A percentile compares a stretch with the other conserved stretches of the same genome.
phyloP scores from a whole-genome alignment of 35 echinoderm and acorn worm genomes.

The Ptychodera flava region DNA sequence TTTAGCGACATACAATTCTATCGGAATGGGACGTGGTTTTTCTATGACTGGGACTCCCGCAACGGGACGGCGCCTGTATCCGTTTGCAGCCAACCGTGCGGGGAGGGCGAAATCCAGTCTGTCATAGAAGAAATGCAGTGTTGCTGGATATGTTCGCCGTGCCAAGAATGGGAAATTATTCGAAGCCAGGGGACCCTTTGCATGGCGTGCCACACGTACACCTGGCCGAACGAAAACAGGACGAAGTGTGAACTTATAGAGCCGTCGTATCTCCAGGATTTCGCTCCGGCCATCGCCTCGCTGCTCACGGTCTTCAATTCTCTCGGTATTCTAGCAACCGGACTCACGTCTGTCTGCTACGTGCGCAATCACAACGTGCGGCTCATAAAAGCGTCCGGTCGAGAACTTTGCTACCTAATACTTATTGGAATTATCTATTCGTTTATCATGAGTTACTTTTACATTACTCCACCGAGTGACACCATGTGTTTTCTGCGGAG shows the following conservation, averaged over 20 bases:
- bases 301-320: neutral
- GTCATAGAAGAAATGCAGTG: constrained; percentile 61
- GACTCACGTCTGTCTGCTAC: neutral
- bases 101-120: constrained; percentile 32
- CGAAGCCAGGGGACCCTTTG: neutral
- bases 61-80: constrained; percentile 37
- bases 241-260: constrained; percentile 1
- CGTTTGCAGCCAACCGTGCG: constrained; percentile 65
- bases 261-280: neutral
- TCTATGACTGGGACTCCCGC: constrained; percentile 25
- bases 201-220: neutral
- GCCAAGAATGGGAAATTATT: constrained; percentile 49
- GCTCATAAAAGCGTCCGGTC: neutral
- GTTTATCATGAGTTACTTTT: neutral
- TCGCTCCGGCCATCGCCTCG: neutral
- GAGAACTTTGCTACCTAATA: neutral
- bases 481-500: neutral
- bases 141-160: constrained; percentile 74
- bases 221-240: constrained; percentile 11
- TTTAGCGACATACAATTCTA: constrained; percentile 48
- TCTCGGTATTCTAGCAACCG: neutral
- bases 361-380: neutral
- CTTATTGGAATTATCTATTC: neutral
- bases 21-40: constrained; percentile 6
- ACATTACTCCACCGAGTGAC: neutral